Conservation (phyloP, 2,888 invertebrate species). For the Colletes collaris region DNA sequence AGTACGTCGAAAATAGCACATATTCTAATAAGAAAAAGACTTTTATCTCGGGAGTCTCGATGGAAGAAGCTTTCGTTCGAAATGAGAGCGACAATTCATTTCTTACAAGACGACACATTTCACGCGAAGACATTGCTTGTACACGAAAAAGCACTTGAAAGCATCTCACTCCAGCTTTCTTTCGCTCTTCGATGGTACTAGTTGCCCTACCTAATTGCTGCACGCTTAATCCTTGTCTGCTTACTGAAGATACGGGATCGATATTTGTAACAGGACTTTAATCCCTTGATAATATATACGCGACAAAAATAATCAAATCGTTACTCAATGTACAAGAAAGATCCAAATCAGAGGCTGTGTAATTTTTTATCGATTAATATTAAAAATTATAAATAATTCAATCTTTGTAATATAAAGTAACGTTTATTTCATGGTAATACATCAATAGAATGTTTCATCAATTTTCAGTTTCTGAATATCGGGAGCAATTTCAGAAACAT, state of each 20-base stretch:
- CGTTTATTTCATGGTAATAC: neutral
- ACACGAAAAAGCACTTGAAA: conserved; percentile 55
- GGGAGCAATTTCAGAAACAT: neutral
- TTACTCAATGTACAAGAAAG: neutral
- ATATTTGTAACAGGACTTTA: neutral
- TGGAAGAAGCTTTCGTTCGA: conserved; percentile 16
- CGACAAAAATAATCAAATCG: neutral
- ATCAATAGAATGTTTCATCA: neutral
- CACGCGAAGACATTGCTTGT: conserved; percentile 28
- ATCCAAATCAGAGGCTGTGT: neutral
- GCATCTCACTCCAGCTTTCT: conserved; percentile 30
- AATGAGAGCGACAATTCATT: conserved; percentile 46
- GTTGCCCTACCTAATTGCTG: conserved; percentile 34
- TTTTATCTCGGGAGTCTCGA: neutral
- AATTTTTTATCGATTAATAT: neutral
- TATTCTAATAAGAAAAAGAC: conserved; percentile 13
- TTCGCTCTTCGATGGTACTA: conserved; percentile 16
- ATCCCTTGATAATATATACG: neutral
- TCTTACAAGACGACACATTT: conserved; percentile 36
- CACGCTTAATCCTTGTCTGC: neutral
- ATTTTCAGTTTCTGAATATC: neutral
- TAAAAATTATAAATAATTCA: neutral
- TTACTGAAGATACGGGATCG: neutral
- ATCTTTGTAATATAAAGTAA: neutral
- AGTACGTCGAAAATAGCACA: neutral